These are phyloP conservation scores for Blastomussa wellsi DNA, from an alignment of 92 coral and sea anemone species.

Conservation along the genomic window DNA sequence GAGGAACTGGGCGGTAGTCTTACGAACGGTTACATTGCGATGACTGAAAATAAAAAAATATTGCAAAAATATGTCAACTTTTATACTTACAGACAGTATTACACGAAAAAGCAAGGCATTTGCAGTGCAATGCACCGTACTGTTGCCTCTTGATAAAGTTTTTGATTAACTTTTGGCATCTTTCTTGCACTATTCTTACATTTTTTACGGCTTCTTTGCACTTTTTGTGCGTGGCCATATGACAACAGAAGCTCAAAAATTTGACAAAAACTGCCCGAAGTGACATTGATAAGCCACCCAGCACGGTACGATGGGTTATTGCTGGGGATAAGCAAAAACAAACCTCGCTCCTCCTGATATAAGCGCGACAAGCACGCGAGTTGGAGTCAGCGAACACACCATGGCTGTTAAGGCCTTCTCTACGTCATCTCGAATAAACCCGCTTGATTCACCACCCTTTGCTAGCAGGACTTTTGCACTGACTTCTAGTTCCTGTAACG, in stretches of 20 bases:
- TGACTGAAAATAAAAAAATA: conserved; percentile 51
- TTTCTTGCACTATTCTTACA: too few species aligned
- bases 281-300: too few species aligned
- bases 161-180: too few species aligned
- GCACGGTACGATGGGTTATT: too few species aligned
- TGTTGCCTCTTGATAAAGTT: too few species aligned
- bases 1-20: conserved; percentile 91
- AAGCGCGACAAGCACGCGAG: conserved; percentile 81
- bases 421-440: conserved; percentile 94
- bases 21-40: conserved; percentile 88
- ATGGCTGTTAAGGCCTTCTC: conserved; percentile 80
- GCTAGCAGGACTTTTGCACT: conserved; percentile 74
- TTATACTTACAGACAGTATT: background rate
- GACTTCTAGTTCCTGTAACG: conserved; percentile 83
- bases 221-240: too few species aligned
- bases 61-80: too few species aligned
- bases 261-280: too few species aligned
- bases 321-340: conserved; percentile 2
- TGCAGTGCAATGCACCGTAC: too few species aligned
- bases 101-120: too few species aligned
- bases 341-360: conserved; percentile 87
- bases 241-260: too few species aligned
- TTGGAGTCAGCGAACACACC: conserved; percentile 74
- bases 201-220: too few species aligned
- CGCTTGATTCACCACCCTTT: conserved; percentile 89